Conservation (phyloP, 2,113 vertebrate genomes). For the Sorex fumeus region DNA sequence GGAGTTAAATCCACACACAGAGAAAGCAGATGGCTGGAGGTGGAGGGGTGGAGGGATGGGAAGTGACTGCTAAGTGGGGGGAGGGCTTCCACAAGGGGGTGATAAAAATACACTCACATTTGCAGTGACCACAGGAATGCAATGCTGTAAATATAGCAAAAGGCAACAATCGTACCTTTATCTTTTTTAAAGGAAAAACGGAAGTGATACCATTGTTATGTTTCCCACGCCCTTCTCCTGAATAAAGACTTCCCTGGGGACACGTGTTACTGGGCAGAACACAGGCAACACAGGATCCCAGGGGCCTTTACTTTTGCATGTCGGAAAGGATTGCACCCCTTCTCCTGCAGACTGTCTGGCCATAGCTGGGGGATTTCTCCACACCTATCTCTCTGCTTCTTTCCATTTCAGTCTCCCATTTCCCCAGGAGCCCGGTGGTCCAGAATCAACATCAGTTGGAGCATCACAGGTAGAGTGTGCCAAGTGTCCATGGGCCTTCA, state of each 20-base stretch:
- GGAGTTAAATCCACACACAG: constrained; percentile 5
- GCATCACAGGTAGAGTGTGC: neutral
- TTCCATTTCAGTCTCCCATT: neutral
- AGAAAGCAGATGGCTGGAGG: neutral
- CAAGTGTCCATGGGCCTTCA: neutral
- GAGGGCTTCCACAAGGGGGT: neutral
- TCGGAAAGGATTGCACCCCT: neutral
- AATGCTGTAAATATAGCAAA: neutral
- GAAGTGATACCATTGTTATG: neutral
- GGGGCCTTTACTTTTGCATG: neutral
- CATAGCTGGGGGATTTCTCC: neutral
- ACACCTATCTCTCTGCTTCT: constrained; percentile 5
- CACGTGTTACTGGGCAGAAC: neutral
- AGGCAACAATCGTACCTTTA: neutral
- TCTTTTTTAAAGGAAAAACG: neutral
- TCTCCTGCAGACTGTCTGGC: neutral
- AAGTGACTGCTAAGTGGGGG: neutral
- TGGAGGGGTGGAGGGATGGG: neutral
- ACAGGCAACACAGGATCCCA: neutral
- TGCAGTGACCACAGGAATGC: too few species aligned
- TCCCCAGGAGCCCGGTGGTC: neutral
- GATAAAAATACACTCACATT: constrained; percentile 50
- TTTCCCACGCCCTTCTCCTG: neutral
- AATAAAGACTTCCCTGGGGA: neutral
- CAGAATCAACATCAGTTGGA: constrained; percentile 58